Base-by-base conservation (phyloP, 2,797 vertebrate species). In the Mormyrops boulengeri region DNA sequence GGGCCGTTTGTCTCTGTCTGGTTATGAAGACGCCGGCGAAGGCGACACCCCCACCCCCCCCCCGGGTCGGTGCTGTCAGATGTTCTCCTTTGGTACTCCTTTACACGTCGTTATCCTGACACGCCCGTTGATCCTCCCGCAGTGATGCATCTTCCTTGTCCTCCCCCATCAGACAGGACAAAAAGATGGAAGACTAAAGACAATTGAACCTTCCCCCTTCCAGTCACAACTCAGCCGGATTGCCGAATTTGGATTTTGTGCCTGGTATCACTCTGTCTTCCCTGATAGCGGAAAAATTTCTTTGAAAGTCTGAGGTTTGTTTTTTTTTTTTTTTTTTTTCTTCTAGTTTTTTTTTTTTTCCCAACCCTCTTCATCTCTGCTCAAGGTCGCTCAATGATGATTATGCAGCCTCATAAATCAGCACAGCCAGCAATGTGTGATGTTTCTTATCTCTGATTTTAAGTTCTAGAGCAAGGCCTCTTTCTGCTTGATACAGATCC, bases 1-100 rank as follows among this genome's bases (percentile, higher is more conserved):
- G 38, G 85, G 87, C 85, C 38, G 44, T 85, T 88, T 89, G 85
- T 89, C 90, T 88, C 85, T 87, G 90, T 90, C 69, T 87, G 38
- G 26, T 86, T 86, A 57, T 44, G 90, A 88, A 69, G 69, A 38
- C 38, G 87, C 57, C 3, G 60, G 85, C 87, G 88, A 7, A 2
- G 53, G 52, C 17, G 55, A 50, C 82, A 0, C 53, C 85, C 85
- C 50, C 30, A 30, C 85, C 82, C 80, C 22, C 41, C 55, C 57
- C 12, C n/a, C n/a, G 4, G 19, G 57, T 55, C 62, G 17, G 30
- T 53, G 62, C 89, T 89, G 89, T 89, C 88, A 89, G 77, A 57
- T 44, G 22, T 84, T 44, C 88, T 66, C 82, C 57, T 57, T 57
- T 60, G 88, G 82, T 82, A 66, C 88, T 66, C 77, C 88, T 89